These are phyloP conservation scores for Brachystomella parvula DNA, from an alignment of 1,140 invertebrate species.

Conservation along the genomic window DNA sequence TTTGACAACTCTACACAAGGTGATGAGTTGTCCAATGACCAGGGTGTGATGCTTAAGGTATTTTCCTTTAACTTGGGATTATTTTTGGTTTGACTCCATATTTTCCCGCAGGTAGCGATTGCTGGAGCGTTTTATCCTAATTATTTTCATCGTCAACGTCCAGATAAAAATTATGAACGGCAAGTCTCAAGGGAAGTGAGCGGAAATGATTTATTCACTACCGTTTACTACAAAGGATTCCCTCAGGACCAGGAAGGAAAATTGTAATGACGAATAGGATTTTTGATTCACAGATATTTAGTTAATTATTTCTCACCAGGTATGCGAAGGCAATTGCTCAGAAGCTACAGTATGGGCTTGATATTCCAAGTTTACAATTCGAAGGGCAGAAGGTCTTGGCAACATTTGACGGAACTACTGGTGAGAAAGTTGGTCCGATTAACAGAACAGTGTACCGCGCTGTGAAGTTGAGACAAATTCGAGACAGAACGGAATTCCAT, in stretches of 20 bases:
- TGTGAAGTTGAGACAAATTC: slow-evolving; percentile 28
- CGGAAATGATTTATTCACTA: slow-evolving; percentile 65
- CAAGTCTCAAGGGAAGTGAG: slow-evolving; percentile 54
- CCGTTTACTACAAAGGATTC: slow-evolving; percentile 65
- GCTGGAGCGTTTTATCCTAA: slow-evolving; percentile 86
- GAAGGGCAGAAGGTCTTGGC: slow-evolving; percentile 33
- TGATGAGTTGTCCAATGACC: slow-evolving; percentile 17
- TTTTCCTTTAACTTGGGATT: slow-evolving; percentile 1
- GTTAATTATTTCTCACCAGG: slow-evolving; percentile 1
- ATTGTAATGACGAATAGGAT: slow-evolving; percentile 61
- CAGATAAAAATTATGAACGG: slow-evolving; percentile 50
- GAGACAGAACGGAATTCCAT: slow-evolving; percentile 26
- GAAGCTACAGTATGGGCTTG: slow-evolving; percentile 13
- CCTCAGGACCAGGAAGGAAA: slow-evolving; percentile 60
- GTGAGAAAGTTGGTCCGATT: slow-evolving; percentile 33
- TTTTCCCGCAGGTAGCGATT: slow-evolving; percentile 52
- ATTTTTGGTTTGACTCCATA: not conserved
- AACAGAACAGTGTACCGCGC: slow-evolving; percentile 27
- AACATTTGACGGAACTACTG: slow-evolving; percentile 22
- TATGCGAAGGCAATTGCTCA: slow-evolving; percentile 30
- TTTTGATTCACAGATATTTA: slow-evolving; percentile 13
- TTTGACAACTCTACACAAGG: not conserved
- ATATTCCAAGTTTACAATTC: slow-evolving; percentile 26
- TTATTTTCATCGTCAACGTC: slow-evolving; percentile 60
- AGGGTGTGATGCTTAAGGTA: slow-evolving; percentile 29